Conservation (phyloP, 2,888 invertebrate genomes). For the Dolichopus griseipennis region DNA sequence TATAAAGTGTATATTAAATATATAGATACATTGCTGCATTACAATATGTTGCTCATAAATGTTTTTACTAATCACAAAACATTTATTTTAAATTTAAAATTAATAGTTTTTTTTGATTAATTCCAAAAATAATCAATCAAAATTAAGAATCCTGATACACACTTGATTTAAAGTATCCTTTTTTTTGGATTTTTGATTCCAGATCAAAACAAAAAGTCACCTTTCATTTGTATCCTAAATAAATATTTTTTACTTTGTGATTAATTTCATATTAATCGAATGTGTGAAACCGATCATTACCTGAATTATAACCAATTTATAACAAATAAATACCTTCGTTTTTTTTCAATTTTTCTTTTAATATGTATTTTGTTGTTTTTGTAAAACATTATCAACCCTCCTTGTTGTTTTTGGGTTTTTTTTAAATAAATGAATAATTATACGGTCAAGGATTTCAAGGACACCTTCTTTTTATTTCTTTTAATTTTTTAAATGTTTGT, state of each 20-base stretch:
- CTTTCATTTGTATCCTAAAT: neutral
- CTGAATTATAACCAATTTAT: neutral
- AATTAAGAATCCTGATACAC: too few species aligned
- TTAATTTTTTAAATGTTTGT: neutral
- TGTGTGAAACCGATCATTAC: neutral
- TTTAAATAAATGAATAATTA: neutral
- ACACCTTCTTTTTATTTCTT: neutral
- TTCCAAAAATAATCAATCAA: too few species aligned
- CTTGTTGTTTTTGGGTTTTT: neutral
- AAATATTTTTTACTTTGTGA: neutral
- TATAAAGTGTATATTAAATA: too few species aligned
- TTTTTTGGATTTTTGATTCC: too few species aligned
- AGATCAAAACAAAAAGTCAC: too few species aligned
- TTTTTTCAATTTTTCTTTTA: neutral
- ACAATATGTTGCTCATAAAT: too few species aligned
- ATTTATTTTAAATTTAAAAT: too few species aligned
- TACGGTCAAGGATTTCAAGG: constrained; percentile 6
- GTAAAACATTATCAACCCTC: neutral
- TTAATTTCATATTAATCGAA: neutral
- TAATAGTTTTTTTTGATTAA: too few species aligned
- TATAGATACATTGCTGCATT: too few species aligned
- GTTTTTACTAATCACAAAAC: too few species aligned
- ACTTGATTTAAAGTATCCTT: too few species aligned
- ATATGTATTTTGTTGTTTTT: too few species aligned
- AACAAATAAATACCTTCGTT: neutral